These are phyloP conservation scores for Spondyliosoma cantharus DNA, from an alignment of 2,797 vertebrate genomes.

Conservation along the genomic window DNA sequence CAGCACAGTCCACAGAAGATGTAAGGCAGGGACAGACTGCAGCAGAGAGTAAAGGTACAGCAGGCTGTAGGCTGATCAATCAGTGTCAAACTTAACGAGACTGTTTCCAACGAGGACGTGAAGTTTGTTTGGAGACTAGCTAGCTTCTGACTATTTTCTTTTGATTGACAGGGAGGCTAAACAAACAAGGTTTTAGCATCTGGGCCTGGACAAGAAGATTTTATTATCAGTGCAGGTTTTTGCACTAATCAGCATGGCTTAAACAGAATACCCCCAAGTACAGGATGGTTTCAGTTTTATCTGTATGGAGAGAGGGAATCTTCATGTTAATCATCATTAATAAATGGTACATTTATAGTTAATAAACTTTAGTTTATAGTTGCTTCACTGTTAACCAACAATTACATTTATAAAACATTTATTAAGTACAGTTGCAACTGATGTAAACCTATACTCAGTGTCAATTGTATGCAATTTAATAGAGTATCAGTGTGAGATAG, in stretches of 20 bases:
- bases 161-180: constrained; percentile 10
- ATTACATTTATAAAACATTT: no score
- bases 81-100: constrained; percentile 27
- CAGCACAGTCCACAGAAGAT: constrained; percentile 20
- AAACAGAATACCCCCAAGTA: background rate
- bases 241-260: background rate
- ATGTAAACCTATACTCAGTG: background rate
- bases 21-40: constrained; percentile 24
- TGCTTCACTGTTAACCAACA: no score
- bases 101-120: background rate
- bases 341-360: no score
- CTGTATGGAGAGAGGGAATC: background rate
- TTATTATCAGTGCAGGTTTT: background rate
- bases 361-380: no score
- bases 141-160: constrained; percentile 1
- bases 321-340: no score
- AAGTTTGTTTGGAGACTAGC: constrained; percentile 12
- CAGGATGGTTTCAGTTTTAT: background rate
- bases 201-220: background rate
- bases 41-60: constrained; percentile 40
- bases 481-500: background rate
- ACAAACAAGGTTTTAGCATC: background rate
- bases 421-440: no score
- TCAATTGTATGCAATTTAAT: background rate
- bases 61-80: constrained; percentile 18